Evolutionary conservation across 1,140 invertebrate genomes (phyloP).

Genomic region (Pseudachorutes palmiensis): DNA sequence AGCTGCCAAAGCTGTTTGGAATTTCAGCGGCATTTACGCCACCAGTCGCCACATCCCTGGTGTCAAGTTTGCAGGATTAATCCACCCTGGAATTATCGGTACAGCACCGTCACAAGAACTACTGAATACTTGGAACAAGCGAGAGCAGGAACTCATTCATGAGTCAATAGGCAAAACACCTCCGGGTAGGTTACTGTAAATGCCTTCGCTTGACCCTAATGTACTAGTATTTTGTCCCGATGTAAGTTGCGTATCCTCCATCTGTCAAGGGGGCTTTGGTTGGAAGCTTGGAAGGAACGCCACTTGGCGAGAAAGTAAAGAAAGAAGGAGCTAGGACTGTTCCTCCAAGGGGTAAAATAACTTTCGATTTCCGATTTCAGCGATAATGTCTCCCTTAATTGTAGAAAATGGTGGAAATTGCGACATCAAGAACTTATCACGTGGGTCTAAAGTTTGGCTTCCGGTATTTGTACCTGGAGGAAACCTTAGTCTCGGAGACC

Average conservation of each 20-base stretch:
- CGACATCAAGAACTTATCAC: conserved; percentile 31
- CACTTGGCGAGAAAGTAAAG: conserved; percentile 12
- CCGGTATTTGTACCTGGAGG: conserved; percentile 29
- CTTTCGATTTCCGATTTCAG: neutral
- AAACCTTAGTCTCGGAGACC: conserved; percentile 27
- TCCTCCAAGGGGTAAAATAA: conserved; percentile 20
- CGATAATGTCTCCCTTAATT: too few species aligned
- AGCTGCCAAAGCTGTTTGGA: conserved; percentile 28
- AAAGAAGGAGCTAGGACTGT: conserved; percentile 25
- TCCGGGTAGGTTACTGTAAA: too few species aligned
- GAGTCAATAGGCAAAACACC: neutral
- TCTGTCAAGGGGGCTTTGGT: conserved; percentile 10
- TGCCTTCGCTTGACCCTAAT: too few species aligned
- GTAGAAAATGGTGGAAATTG: conserved; percentile 30
- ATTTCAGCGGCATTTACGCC: conserved; percentile 32
- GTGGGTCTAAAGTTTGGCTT: conserved; percentile 28
- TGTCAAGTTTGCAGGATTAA: conserved; percentile 25
- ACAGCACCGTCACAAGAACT: conserved; percentile 23
- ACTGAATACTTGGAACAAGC: conserved; percentile 23
- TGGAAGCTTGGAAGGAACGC: conserved; percentile 18
- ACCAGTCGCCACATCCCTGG: conserved; percentile 32
- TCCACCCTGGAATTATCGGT: conserved; percentile 29
- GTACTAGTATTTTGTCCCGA: too few species aligned
- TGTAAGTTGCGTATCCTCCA: neutral
- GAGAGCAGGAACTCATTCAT: conserved; percentile 22